Conservation (phyloP, 2,797 vertebrate genomes). For the Scleropages formosus region DNA sequence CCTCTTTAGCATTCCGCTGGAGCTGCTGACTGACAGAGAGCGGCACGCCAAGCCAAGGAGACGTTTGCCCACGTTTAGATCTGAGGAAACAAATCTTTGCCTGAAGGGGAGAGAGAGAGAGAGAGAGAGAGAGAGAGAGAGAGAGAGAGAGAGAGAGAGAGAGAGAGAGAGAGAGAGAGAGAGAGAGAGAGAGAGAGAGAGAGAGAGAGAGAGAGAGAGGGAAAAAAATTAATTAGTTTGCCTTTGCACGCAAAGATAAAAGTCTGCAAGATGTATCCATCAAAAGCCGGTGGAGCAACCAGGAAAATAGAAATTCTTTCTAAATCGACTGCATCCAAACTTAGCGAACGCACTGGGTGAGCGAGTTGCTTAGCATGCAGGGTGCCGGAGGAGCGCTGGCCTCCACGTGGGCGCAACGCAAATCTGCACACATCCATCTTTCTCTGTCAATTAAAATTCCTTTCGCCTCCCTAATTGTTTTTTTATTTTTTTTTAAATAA, state of each 20-base stretch:
- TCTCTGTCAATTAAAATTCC: slow-evolving; percentile 79
- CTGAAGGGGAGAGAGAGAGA: slow-evolving; percentile 70
- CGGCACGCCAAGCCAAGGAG: slow-evolving; percentile 85
- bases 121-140: slow-evolving; percentile 33
- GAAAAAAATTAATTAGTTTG: slow-evolving; percentile 94
- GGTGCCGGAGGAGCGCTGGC: slow-evolving; percentile 61
- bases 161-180: slow-evolving; percentile 14
- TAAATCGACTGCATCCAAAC: slow-evolving; percentile 84
- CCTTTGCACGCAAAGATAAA: slow-evolving; percentile 87
- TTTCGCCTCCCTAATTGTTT: slow-evolving; percentile 82
- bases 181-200: not conserved
- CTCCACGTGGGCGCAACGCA: slow-evolving; percentile 52
- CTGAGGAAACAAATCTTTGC: slow-evolving; percentile 95
- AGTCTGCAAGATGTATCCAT: slow-evolving; percentile 88
- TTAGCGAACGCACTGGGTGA: slow-evolving; percentile 81
- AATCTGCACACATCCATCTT: slow-evolving; percentile 87
- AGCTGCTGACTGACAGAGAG: slow-evolving; percentile 86
- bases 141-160: slow-evolving; percentile 30
- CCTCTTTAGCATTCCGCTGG: slow-evolving; percentile 39
- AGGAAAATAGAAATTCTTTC: slow-evolving; percentile 90
- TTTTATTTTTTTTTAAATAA: slow-evolving; percentile 76
- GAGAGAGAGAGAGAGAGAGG: slow-evolving; percentile 41
- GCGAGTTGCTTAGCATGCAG: slow-evolving; percentile 47
- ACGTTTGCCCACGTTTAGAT: slow-evolving; percentile 91
- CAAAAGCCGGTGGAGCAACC: slow-evolving; percentile 83